Evolutionary conservation across 2,113 vertebrate genomes (phyloP).

Genomic region (Mandrillus leucophaeus): DNA sequence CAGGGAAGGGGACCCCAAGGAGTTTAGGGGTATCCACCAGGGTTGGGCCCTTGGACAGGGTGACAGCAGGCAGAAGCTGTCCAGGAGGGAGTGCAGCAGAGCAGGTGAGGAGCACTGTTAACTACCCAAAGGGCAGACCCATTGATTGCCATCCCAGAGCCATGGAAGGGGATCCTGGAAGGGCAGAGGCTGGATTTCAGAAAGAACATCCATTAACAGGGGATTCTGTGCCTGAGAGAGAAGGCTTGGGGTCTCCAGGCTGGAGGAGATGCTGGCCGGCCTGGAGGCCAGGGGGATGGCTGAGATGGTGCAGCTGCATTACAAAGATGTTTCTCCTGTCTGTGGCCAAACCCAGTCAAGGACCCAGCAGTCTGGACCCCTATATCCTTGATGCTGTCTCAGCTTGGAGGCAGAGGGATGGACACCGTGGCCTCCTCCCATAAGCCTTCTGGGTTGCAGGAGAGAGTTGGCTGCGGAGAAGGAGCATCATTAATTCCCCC

Average conservation of each 20-base stretch:
- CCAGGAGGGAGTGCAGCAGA: background rate
- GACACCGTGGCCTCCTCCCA: background rate
- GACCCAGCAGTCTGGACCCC: background rate
- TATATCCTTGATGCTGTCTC: background rate
- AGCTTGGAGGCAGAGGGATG: background rate
- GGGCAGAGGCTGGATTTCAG: background rate
- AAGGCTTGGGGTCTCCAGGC: background rate
- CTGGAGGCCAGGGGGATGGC: background rate
- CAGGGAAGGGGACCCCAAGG: background rate
- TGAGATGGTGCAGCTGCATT: background rate
- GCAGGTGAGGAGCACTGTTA: background rate
- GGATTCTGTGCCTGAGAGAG: background rate
- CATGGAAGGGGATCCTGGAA: background rate
- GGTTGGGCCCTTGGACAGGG: background rate
- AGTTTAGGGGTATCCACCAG: background rate
- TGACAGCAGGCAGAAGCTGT: background rate
- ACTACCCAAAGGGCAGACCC: background rate
- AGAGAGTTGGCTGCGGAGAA: background rate
- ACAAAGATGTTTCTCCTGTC: background rate
- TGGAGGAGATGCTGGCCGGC: background rate
- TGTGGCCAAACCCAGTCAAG: background rate
- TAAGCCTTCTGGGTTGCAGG: background rate
- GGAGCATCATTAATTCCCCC: conserved; percentile 66
- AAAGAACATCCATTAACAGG: background rate
- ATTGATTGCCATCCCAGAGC: background rate